These are phyloP conservation scores for Cryptus armator DNA, from an alignment of 2,888 invertebrate genomes.

Conservation along the genomic window DNA sequence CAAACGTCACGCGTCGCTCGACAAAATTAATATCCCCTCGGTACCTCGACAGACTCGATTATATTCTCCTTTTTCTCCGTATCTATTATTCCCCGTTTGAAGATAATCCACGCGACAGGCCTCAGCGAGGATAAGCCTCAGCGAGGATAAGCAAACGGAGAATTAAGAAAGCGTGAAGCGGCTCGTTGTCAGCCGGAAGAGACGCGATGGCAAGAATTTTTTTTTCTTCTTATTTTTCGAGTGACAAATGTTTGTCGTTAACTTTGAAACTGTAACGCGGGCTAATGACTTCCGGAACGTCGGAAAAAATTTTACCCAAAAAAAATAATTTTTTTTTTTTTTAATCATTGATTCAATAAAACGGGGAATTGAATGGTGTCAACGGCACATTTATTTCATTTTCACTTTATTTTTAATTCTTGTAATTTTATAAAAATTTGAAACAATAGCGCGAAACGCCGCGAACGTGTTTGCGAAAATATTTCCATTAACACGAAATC, in stretches of 20 bases:
- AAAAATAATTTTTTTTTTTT: no score
- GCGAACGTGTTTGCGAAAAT: no score
- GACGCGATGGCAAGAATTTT: neutral
- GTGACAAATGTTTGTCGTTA: slow-evolving; percentile 33
- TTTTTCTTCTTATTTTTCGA: slow-evolving; percentile 9
- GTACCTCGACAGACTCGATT: slow-evolving; percentile 35
- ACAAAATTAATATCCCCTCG: slow-evolving; percentile 70
- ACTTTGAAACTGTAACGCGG: slow-evolving; percentile 12
- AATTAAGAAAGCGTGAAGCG: slow-evolving; percentile 51
- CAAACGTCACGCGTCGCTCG: slow-evolving; percentile 69
- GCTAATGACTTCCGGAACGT: slow-evolving; percentile 22
- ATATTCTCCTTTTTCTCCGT: slow-evolving; percentile 16
- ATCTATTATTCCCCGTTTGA: slow-evolving; percentile 37
- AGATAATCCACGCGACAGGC: slow-evolving; percentile 47
- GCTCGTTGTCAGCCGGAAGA: slow-evolving; percentile 12
- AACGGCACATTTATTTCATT: no score
- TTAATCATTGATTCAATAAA: no score
- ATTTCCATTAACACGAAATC: no score
- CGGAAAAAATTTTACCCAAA: neutral
- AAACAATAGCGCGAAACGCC: no score
- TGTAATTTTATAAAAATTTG: no score
- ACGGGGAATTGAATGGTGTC: no score
- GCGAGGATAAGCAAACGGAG: neutral
- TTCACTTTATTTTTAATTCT: no score
- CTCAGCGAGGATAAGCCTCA: slow-evolving; percentile 6